Conservation (phyloP, 2,797 vertebrate species). For the Poecilia wingei region DNA sequence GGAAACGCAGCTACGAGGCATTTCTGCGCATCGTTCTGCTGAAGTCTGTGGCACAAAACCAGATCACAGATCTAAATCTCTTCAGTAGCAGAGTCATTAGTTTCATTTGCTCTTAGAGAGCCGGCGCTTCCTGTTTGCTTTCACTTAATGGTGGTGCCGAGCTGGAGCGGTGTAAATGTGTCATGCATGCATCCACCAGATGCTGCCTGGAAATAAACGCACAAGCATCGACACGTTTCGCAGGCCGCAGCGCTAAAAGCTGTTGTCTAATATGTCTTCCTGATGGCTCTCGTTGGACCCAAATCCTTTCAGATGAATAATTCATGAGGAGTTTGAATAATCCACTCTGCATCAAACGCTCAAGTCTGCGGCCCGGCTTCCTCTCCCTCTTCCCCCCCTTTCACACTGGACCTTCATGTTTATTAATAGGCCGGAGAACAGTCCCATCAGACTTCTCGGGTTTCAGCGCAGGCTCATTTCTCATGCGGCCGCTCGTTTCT, state of each 20-base stretch:
- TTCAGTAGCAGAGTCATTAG: conserved; percentile 12
- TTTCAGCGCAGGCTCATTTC: background rate
- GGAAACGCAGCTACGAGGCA: conserved; percentile 45
- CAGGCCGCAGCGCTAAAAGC: conserved; percentile 27
- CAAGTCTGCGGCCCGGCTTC: conserved; percentile 14
- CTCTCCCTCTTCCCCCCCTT: conserved; percentile 7
- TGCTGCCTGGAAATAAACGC: conserved; percentile 26
- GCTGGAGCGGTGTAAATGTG: background rate
- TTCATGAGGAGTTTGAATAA: conserved; percentile 59
- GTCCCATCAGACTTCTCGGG: conserved; percentile 9
- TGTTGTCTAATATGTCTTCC: conserved; percentile 36
- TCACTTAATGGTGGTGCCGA: background rate
- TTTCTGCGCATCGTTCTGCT: conserved; percentile 33
- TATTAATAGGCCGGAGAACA: conserved; percentile 32
- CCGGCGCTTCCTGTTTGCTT: background rate
- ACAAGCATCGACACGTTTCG: conserved; percentile 29
- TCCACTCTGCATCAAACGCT: conserved; percentile 38
- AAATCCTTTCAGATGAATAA: conserved; percentile 53
- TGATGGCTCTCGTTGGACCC: conserved; percentile 30
- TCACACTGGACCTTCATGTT: conserved; percentile 27
- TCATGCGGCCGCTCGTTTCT: background rate
- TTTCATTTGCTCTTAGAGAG: background rate
- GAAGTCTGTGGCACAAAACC: conserved; percentile 43
- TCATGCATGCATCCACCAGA: background rate
- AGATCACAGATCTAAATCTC: conserved; percentile 28